Conservation (phyloP, 2,113 vertebrate genomes). For the Butastur rufipennis region DNA sequence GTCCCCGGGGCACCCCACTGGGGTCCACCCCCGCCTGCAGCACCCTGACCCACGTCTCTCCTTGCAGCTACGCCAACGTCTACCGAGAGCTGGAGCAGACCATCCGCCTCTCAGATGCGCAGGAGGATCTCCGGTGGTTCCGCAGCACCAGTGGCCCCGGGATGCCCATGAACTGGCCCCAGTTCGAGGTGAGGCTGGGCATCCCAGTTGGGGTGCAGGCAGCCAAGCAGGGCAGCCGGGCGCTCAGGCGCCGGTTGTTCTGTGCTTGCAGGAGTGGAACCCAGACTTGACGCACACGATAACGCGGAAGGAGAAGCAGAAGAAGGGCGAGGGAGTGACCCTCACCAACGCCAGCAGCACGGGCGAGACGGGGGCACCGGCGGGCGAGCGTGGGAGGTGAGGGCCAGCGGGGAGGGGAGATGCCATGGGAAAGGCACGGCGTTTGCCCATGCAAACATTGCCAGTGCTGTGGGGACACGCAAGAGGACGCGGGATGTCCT, state of each 20-base stretch:
- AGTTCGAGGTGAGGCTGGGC: conserved; percentile 85
- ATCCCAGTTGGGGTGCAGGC: not conserved
- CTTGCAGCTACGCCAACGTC: conserved; percentile 84
- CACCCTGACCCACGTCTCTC: not conserved
- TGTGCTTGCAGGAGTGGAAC: conserved; percentile 88
- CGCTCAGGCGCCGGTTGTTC: not conserved
- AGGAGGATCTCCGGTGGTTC: conserved; percentile 99
- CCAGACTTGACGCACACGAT: conserved; percentile 87
- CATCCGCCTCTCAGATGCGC: conserved; percentile 86
- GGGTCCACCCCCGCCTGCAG: not conserved
- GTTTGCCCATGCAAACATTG: accelerated
- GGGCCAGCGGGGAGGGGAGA: accelerated
- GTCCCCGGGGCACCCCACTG: accelerated
- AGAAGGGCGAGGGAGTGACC: conserved; percentile 85
- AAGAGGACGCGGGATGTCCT: accelerated
- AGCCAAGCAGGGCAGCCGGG: accelerated
- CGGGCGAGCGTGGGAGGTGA: conserved; percentile 91
- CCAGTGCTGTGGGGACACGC: not conserved
- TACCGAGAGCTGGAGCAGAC: conserved; percentile 95
- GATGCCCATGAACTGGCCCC: conserved; percentile 98
- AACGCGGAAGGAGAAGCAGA: conserved; percentile 91
- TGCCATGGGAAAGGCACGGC: accelerated
- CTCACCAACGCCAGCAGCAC: conserved; percentile 79
- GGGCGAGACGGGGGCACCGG: conserved; percentile 83
- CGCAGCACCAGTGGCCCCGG: conserved; percentile 90